Percentiles rank a stretch among this genome's conserved stretches.
phyloP scores from a whole-genome alignment of 2,888 invertebrate genomes.

The Drosophila suboccidentalis region DNA sequence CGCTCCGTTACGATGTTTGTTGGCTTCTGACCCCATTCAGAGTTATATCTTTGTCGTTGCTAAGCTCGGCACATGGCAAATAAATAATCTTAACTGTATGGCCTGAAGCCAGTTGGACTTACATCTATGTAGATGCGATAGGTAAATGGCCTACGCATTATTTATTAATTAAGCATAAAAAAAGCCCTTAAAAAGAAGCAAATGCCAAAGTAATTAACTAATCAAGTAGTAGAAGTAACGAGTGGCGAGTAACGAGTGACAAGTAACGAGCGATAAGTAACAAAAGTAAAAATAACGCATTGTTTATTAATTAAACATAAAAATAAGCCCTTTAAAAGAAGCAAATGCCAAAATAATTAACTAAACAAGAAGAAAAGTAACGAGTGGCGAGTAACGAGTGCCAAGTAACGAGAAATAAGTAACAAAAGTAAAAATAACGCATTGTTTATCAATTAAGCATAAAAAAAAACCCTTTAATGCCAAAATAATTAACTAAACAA shows the following conservation, averaged over 20 bases:
- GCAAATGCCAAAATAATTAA: no score
- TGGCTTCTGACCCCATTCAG: slow-evolving; percentile 74
- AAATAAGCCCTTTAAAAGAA: no score
- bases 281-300: no score
- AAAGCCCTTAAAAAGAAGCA: background rate
- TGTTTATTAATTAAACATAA: no score
- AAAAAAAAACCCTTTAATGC: no score
- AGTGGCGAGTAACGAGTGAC: background rate
- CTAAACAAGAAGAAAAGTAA: no score
- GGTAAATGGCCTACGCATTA: slow-evolving; percentile 53
- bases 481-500: no score
- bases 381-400: background rate
- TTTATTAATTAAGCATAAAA: slow-evolving; percentile 30
- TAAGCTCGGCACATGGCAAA: slow-evolving; percentile 43
- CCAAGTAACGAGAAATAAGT: background rate
- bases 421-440: no score
- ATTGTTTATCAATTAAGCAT: no score
- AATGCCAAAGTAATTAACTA: background rate
- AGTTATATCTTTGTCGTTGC: slow-evolving; percentile 14
- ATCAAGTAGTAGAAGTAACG: background rate
- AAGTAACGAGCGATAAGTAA: background rate
- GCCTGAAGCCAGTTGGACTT: slow-evolving; percentile 31
- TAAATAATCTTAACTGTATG: slow-evolving; percentile 44
- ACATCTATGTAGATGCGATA: slow-evolving; percentile 30
- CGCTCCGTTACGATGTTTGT: slow-evolving; percentile 60